Evolutionary conservation across 2,888 invertebrate species (phyloP).

Genomic region (Chymomyza caudatula): DNA sequence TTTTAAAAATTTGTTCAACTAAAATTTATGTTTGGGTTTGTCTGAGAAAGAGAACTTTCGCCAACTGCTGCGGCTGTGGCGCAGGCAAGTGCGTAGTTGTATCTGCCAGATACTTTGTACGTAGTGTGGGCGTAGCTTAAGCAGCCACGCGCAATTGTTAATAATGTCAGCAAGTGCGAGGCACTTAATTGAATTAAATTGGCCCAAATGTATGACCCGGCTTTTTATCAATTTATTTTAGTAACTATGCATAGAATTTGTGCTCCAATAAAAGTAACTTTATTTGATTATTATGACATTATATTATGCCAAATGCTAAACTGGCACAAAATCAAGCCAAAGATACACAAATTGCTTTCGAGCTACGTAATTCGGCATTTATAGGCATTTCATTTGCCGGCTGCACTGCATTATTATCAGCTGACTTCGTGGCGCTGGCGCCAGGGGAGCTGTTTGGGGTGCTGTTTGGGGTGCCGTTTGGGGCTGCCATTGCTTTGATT

Average conservation of each 20-base stretch:
- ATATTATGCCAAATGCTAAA: conserved; percentile 12
- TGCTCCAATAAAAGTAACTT: conserved; percentile 37
- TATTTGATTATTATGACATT: conserved; percentile 41
- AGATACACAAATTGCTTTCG: neutral
- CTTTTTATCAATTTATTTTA: conserved; percentile 18
- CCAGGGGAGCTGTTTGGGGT: no score
- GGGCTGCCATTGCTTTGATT: conserved; percentile 39
- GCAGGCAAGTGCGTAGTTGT: conserved; percentile 15
- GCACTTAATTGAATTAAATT: conserved; percentile 63
- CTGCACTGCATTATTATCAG: neutral
- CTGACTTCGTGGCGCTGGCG: neutral
- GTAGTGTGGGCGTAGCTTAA: neutral
- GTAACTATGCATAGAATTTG: neutral
- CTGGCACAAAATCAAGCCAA: no score
- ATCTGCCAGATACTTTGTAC: conserved; percentile 3
- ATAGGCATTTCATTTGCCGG: neutral
- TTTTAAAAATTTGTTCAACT: neutral
- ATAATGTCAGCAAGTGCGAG: neutral
- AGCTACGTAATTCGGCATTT: neutral
- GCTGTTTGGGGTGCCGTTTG: neutral
- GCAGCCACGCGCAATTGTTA: neutral
- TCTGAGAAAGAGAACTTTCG: conserved; percentile 9
- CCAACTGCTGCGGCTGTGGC: neutral
- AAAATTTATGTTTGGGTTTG: conserved; percentile 37
- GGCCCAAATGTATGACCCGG: conserved; percentile 46